Evolutionary conservation across 2,113 vertebrate species (phyloP), one percentile per base, ranked within the genome.

Genomic region (Labrus mixtus): DNA sequence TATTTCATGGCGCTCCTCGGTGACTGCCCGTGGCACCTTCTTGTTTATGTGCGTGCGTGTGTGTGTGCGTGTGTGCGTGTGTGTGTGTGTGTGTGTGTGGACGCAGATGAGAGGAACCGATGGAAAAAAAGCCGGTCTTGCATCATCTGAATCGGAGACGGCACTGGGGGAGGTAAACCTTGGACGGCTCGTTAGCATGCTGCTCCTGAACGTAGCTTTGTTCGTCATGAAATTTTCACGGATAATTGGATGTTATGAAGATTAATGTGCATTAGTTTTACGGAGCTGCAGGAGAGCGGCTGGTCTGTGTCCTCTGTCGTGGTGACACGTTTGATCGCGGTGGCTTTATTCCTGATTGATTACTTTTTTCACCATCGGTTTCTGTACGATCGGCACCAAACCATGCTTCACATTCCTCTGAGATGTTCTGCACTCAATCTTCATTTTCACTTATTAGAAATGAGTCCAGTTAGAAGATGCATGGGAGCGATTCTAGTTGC

Each of bases 181-280:
- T 79, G 69, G 70, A 63, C 65, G 2, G 66, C 87, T 87, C 55
- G 74, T 89, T 87, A 86, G 65, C 85, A 74, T 73, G 76, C 79
- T 53, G 77, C 60, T 53, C 50, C 70, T 36, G 70, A 64, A 68
- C 13, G 46, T 37, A 64, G 81, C 77, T 83, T 83, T 72, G 79
- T 78, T 83, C 70, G 3, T 74, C 73, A 74, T 83, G 81, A 85
- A 81, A 74, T 79, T 69, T 86, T 86, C 68, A 68, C 50, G 36
- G 64, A 86, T 87, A 91, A 88, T 88, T 88, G 79, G 78, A 68
- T 67, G 68, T 85, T 83, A 87, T 85, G 86, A 91, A 85, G 80
- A 91, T 90, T 78, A 87, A 88, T 88, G 78, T 68, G 80, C 60
- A 48, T 82, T 83, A 56, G 80, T 76, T 76, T 73, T 70, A 59